Evolutionary conservation across 2,113 vertebrate genomes (phyloP).

Genomic region (Donacobius atricapilla): DNA sequence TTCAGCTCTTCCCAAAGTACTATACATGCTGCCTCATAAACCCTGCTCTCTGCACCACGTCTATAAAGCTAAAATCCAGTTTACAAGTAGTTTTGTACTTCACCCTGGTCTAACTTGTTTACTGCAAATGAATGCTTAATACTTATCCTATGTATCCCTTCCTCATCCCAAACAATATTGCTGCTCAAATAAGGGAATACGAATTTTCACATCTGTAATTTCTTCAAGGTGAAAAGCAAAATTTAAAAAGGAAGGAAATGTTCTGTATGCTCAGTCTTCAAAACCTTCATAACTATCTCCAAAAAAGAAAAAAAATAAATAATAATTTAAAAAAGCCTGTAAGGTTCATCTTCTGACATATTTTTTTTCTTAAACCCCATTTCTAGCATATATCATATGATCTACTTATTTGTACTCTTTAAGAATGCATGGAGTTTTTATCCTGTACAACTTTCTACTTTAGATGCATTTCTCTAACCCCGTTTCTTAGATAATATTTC

Average conservation of each 20-base stretch:
- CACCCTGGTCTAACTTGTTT: not conserved
- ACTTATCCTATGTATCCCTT: not conserved
- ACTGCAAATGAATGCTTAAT: not conserved
- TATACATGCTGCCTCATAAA: not conserved
- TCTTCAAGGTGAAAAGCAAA: not conserved
- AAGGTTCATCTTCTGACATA: not conserved
- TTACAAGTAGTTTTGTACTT: not conserved
- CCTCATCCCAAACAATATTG: not conserved
- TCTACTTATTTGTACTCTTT: not conserved
- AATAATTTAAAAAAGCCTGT: not conserved
- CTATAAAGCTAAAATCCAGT: not conserved
- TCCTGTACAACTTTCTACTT: not conserved
- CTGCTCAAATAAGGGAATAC: not conserved
- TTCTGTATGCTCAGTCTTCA: not conserved
- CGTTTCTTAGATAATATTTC: not conserved
- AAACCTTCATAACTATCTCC: not conserved
- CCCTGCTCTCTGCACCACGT: fast-evolving
- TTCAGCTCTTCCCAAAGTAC: not conserved
- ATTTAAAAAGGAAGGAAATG: not conserved
- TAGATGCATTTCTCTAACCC: not conserved
- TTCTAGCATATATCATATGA: not conserved
- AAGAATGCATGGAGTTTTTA: fast-evolving
- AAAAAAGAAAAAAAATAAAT: not conserved
- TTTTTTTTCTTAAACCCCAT: not conserved
- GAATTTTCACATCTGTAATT: not conserved